Conservation (phyloP, 1,140 invertebrate genomes). For the Lepidurus packardi region DNA sequence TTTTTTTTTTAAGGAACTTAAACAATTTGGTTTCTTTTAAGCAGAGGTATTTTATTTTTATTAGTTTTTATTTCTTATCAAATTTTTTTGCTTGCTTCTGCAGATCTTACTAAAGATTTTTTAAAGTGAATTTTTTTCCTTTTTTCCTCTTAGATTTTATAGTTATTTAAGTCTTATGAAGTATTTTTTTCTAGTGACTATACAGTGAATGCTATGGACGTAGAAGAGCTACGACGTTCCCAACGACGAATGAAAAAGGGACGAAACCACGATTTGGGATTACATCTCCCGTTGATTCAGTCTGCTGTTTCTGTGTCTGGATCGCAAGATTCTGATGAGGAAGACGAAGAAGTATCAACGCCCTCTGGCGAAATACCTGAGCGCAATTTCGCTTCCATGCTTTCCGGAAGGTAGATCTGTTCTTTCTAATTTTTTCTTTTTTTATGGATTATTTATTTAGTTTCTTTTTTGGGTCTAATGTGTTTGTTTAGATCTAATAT, state of each 20-base stretch:
- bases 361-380: slow-evolving; percentile 67
- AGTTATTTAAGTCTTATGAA: neutral
- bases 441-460: neutral
- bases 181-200: slow-evolving; percentile 58
- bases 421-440: neutral
- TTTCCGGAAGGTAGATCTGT: slow-evolving; percentile 36
- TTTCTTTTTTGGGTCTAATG: neutral
- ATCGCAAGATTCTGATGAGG: slow-evolving; percentile 70
- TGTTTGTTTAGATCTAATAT: neutral
- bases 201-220: slow-evolving; percentile 79
- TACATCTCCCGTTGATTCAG: slow-evolving; percentile 22
- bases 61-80: neutral
- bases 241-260: slow-evolving; percentile 62
- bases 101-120: neutral
- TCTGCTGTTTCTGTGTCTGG: slow-evolving; percentile 53
- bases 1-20: neutral
- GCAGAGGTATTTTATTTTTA: neutral
- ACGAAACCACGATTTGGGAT: slow-evolving; percentile 2
- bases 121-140: neutral
- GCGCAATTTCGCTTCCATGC: slow-evolving; percentile 48
- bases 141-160: slow-evolving; percentile 20
- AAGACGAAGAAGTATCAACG: slow-evolving; percentile 64
- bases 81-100: neutral
- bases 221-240: slow-evolving; percentile 71
- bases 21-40: neutral